Base-by-base conservation (phyloP, 1,140 invertebrate genomes). In the Neodiprion lecontei region DNA sequence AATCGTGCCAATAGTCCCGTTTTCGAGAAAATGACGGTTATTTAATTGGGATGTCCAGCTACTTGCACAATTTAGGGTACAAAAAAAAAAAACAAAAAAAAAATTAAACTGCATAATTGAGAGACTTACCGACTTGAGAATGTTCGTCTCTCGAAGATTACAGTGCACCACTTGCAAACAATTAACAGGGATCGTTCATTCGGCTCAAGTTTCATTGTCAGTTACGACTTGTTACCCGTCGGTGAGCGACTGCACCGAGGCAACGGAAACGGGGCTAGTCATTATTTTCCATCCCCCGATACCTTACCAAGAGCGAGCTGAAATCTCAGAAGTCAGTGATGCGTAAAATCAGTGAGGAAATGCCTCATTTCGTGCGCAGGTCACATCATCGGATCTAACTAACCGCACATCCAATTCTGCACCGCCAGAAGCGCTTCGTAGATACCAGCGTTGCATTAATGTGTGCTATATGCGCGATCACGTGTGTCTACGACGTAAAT, bases 361-460 rank as follows among this genome's bases (percentile, higher is more conserved):
- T 61, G n/a, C n/a, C 53, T 61, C 53, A 61, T 61, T 61, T 61
- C 53, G 53, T 14, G 53, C n/a, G 53, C 53, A 61, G 53, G 53
- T 61, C 53, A 17, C 8, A 61, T 61, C 53, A 61, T 61, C 53
- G 53, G 53, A 9, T 17, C 53, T 61, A 61, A 61, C 53, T 61
- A 61, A 61, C 53, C 53, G 53, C 53, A 61, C 53, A 61, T 61
- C 53, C 53, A 61, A 61, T 61, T 61, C 53, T 61, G 53, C n/a
- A 12, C 11, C n/a, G 53, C 53, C 53, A 61, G 53, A 61, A 17
- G 53, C 53, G 53, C n/a, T 61, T 61, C 53, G 11, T 61, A 17
- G 11, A 9, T 61, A 40, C 28, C 28, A 40, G 28, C 28, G 28
- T 40, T 40, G 28, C 28, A 40, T 40, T 40, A 40, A 40, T 40